phyloP scores from a whole-genome alignment of 2,888 invertebrate genomes.

The Caenorhabditis macrosperma region DNA sequence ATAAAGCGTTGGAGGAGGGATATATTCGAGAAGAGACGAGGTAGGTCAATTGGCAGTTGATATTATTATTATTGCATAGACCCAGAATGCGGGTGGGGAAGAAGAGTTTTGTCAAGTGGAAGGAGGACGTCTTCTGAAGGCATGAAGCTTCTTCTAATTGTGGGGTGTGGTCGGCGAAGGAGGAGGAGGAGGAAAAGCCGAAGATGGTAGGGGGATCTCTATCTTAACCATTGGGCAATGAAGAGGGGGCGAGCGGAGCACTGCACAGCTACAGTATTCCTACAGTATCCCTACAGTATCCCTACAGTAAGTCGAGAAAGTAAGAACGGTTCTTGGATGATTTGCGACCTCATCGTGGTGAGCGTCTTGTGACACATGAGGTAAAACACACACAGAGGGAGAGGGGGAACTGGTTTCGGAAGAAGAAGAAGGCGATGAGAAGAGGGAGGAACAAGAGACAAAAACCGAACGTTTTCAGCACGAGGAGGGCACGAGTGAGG shows the following conservation, averaged over 20 bases:
- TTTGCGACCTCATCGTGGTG: conserved; percentile 39
- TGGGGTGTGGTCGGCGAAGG: conserved; percentile 32
- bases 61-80: conserved; percentile 17
- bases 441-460: neutral
- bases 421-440: conserved; percentile 10
- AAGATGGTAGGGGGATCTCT: conserved; percentile 29
- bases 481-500: conserved; percentile 1
- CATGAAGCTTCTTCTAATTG: conserved; percentile 26
- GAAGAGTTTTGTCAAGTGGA: conserved; percentile 39
- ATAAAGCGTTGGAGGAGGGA: conserved; percentile 6
- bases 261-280: too few species aligned
- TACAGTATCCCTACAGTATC: too few species aligned
- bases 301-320: too few species aligned
- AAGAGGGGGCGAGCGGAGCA: too few species aligned
- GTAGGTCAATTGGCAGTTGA: conserved; percentile 40
- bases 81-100: neutral
- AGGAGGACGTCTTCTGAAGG: neutral
- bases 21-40: conserved; percentile 32
- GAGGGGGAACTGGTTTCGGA: conserved; percentile 34
- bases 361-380: conserved; percentile 43
- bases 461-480: neutral
- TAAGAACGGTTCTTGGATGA: neutral
- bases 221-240: too few species aligned
- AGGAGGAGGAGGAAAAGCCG: conserved; percentile 33
- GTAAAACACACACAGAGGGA: conserved; percentile 32